Base-by-base conservation (phyloP, 2,888 invertebrate genomes). In the Drosophila austrosaltans region DNA sequence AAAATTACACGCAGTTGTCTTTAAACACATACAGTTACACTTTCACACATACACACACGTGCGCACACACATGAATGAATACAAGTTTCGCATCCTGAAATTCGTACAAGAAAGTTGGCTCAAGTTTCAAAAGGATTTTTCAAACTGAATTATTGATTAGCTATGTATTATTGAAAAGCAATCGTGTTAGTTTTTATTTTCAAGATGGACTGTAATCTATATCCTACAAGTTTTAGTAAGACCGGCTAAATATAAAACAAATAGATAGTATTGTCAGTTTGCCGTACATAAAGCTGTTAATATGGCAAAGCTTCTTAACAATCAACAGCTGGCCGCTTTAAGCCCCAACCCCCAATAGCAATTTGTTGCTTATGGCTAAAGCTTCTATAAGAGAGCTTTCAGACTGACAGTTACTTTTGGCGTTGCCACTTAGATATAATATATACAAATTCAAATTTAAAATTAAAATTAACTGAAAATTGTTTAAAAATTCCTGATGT, bases 321-420 rank as follows among this genome's bases (percentile, higher is more conserved):
- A 81, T 74, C 82, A 87, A 88, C 82, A 82, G 82, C 82, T 82
- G 89, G 28, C 72, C 48, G 60, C 36, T 69, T 75, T 73, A 70
- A 30, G 25, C 61, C 53, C 61, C 58, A 59, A 53, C 70, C 64
- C 10, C 66, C 53, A 66, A 30, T 16, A 65, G 63, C 53, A 63
- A 65, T 64, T 69, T 69, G 70, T 64, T 74, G 63, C 69, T 73
- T 73, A 65, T 25, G 1, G 30, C 65, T 20, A 36, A 16, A 30
- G 48, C 69, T 53, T 77, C 64, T 22, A 3, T 3, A 0, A 0
- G 12, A 57, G 53, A 44, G 32, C 48, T 48, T 22, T 1, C 12
- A 12, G 5, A 32, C 7, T 32, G 40, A 56, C 70, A 25, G 72
- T 78, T 65, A 66, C 7, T 20, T 59, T 54, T 42, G 39, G 63